Evolutionary conservation across 2,113 vertebrate genomes (phyloP), one percentile per base, ranked within the genome.

Genomic region (Dendrocopos noguchii): DNA sequence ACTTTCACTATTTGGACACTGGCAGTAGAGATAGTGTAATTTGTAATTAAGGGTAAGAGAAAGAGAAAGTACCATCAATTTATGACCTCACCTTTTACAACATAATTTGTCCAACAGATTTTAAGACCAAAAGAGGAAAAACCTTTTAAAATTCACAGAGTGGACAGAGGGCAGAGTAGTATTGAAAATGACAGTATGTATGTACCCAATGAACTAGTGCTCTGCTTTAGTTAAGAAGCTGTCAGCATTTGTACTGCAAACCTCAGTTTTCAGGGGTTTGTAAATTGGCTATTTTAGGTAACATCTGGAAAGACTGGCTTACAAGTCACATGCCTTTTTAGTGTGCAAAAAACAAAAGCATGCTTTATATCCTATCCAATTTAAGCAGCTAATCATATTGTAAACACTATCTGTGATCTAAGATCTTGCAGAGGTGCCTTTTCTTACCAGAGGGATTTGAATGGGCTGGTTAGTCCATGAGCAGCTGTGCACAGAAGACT

Each of bases 181-280:
- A 95, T 94, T 97, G 96, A 91, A 96, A 96, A 86, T 95, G 92
- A 94, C 91, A 90, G 71, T 84, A 80, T 95, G 94, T 89, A 87
- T 77, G 92, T 42, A 92, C 44, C 4, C 46, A 96, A 95, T 88
- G 92, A 96, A 96, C 95, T 84, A 60, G 74, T 93, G 76, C 65
- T 97, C 95, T 96, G 91, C 92, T 95, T 88, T 94, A 87, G 93
- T 95, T 96, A 97, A 96, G 90, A 90, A 90, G 60, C 83, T 97
- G 95, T 95, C 91, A 97, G 94, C 90, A 93, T 96, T 97, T 97
- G 90, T 94, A 93, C 87, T 96, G 93, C 81, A 95, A 95, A 93
- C 52, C 70, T 84, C 7, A 8, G 64, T 84, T 95, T 97, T 97
- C 91, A 97, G 96, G 77, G 87, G 67, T 95, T 95, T 97, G 29